phyloP scores from a whole-genome alignment of 2,113 vertebrate genomes.

The Polypterus bichir region DNA sequence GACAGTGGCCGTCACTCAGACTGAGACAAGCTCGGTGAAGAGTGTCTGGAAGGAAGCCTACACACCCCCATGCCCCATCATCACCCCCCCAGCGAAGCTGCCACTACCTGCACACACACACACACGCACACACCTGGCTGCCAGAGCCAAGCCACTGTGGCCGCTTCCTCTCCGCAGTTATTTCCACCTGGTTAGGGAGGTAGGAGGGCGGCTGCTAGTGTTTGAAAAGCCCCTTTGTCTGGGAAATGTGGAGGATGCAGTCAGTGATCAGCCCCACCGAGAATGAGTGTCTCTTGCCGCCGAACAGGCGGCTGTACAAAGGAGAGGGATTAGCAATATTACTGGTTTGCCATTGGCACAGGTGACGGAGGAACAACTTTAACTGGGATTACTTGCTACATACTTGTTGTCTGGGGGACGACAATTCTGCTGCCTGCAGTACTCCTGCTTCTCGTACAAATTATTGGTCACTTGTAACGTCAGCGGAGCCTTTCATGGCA shows the following conservation, averaged over 20 bases:
- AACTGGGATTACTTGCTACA: slow-evolving; percentile 2
- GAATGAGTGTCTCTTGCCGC: slow-evolving; percentile 15
- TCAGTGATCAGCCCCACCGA: slow-evolving; percentile 1
- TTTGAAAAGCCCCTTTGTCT: background rate
- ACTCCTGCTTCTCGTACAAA: no score
- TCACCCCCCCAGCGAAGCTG: background rate
- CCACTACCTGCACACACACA: background rate
- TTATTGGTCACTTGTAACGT: no score
- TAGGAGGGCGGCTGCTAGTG: no score
- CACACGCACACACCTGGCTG: background rate
- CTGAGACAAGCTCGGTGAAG: background rate
- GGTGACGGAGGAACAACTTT: background rate
- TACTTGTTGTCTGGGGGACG: background rate
- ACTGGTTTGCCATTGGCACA: slow-evolving; percentile 2
- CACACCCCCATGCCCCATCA: background rate
- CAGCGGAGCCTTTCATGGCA: no score
- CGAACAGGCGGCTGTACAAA: background rate
- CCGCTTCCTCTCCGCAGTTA: background rate
- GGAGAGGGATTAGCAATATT: slow-evolving; percentile 1
- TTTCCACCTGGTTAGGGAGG: background rate
- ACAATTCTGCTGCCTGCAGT: no score
- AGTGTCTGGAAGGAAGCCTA: background rate
- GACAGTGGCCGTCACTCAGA: background rate
- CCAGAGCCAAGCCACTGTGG: background rate
- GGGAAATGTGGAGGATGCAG: background rate